Evolutionary conservation across 2,888 invertebrate species (phyloP), one percentile per base, ranked within the genome.

Genomic region (Formica aserva): DNA sequence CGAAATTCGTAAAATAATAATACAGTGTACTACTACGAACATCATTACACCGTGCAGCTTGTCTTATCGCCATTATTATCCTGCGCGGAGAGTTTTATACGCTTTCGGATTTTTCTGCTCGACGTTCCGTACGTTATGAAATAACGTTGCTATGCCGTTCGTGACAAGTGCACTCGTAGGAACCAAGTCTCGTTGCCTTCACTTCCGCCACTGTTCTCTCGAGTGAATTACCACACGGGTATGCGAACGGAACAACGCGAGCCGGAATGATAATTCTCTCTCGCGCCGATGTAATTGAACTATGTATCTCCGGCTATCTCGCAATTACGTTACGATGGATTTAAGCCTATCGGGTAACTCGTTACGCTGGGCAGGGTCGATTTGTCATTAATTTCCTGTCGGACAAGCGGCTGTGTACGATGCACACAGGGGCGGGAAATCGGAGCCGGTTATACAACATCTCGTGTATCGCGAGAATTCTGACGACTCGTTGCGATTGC

Each of bases 301-400:
- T 29, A 18, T 74, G 57, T 76, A 65, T 83, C 85, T 77, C 18
- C 87, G 38, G 15, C 41, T 57, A 80, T 83, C 86, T 29, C n/a
- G 48, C 81, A 87, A 88, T 89, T 87, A 71, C 78, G 32, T 60
- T 57, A 63, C 85, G 76, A 83, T 57, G 85, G 74, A 82, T 87
- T 85, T 89, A 87, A 89, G 82, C 62, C 83, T 67, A 85, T 72
- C 74, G 71, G 13, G 8, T 60, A 60, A 75, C 22, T 66, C 22
- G 80, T 84, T 78, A 83, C 76, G 67, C 66, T 48, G n/a, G 63
- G 29, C 60, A 52, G n/a, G 41, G 38, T 71, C 88, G 88, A 89
- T 85, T 85, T 65, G 76, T 87, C 90, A 65, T 82, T 87, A 87
- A 88, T 88, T 89, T 87, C 85, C 90, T 55, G 85, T 82, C 57